A percentile compares a stretch with the other conserved stretches of the same genome.
phyloP scores from a whole-genome alignment of 2,888 invertebrate genomes.

The Liodrosophila aerea region DNA sequence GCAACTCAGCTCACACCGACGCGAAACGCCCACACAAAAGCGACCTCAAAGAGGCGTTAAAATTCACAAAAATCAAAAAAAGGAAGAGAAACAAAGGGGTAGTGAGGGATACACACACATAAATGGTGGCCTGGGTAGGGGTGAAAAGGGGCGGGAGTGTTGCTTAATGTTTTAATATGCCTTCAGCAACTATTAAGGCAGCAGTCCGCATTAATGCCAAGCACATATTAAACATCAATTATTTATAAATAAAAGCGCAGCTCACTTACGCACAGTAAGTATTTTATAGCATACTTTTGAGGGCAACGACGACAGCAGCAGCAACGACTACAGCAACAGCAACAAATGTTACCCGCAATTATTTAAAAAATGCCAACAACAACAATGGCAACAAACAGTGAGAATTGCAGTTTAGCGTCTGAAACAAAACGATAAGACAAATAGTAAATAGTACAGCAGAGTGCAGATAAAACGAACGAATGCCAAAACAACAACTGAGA shows the following conservation, averaged over 20 bases:
- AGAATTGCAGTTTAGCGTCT: constrained; percentile 46
- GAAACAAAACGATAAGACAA: constrained; percentile 21
- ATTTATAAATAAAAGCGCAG: constrained; percentile 56
- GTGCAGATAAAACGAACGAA: constrained; percentile 9
- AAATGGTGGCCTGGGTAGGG: background rate
- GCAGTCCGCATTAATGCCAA: constrained; percentile 57
- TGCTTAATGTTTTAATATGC: constrained; percentile 72
- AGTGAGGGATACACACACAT: background rate
- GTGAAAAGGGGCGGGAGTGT: constrained; percentile 5
- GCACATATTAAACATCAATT: constrained; percentile 69
- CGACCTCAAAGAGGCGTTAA: constrained; percentile 26
- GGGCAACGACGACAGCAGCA: constrained; percentile 30
- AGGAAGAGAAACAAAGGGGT: constrained; percentile 4
- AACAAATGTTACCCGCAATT: constrained; percentile 58
- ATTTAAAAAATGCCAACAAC: constrained; percentile 41
- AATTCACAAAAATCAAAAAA: constrained; percentile 23
- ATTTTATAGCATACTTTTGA: constrained; percentile 65
- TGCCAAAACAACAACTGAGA: constrained; percentile 9
- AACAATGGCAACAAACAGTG: constrained; percentile 22
- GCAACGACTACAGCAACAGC: constrained; percentile 23
- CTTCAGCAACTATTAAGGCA: constrained; percentile 70
- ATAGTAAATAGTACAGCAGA: constrained; percentile 22
- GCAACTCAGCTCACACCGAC: background rate
- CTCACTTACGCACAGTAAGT: constrained; percentile 50
- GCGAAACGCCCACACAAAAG: constrained; percentile 5